Conservation (phyloP, 2,113 vertebrate genomes). For the Verasper variegatus region DNA sequence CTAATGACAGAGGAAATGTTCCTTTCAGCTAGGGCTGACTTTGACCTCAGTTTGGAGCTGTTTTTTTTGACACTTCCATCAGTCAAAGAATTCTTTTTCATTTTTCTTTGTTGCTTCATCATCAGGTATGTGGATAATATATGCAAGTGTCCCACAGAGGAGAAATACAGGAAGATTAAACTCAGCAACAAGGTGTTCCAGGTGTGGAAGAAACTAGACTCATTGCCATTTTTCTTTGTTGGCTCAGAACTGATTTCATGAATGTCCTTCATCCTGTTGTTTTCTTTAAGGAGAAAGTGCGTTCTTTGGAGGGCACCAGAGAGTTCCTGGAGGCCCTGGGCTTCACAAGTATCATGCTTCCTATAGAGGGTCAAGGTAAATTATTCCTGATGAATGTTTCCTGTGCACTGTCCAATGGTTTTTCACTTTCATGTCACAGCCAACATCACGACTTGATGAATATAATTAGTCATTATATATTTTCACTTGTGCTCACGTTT, state of each 20-base stretch:
- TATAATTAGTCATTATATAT: neutral
- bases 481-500: neutral
- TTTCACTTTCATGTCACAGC: neutral
- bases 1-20: too few species aligned
- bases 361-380: slow-evolving; percentile 88
- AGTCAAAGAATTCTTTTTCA: neutral
- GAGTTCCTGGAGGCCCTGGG: slow-evolving; percentile 91
- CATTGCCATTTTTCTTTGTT: neutral
- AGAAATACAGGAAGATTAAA: slow-evolving; percentile 94
- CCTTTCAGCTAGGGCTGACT: too few species aligned
- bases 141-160: slow-evolving; percentile 90
- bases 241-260: neutral
- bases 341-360: slow-evolving; percentile 84
- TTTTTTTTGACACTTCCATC: neutral
- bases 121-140: slow-evolving; percentile 95
- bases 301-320: slow-evolving; percentile 86
- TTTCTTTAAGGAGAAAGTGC: slow-evolving; percentile 88
- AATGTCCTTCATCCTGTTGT: neutral
- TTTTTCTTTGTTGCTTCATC: slow-evolving; percentile 9
- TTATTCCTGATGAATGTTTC: neutral
- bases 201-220: slow-evolving; percentile 73
- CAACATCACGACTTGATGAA: neutral
- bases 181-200: slow-evolving; percentile 95
- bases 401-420: neutral
- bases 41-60: too few species aligned